Evolutionary conservation across 2,888 invertebrate genomes (phyloP).

Genomic region (Pterobdella sp.): DNA sequence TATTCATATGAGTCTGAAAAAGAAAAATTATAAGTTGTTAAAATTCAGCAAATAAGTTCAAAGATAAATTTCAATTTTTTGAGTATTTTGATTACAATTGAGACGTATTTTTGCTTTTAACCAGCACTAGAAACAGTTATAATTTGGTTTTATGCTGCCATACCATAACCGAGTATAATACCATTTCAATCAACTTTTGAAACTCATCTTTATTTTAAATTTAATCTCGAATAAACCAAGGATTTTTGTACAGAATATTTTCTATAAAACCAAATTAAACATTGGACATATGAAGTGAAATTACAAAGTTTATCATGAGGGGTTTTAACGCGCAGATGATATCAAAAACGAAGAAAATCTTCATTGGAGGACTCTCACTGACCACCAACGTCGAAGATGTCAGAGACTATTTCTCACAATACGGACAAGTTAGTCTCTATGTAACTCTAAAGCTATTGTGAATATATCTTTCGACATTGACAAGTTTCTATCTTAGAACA

Average conservation of each 20-base stretch:
- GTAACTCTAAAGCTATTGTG: not conserved
- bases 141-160: too few species aligned
- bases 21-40: too few species aligned
- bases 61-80: too few species aligned
- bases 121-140: too few species aligned
- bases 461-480: too few species aligned
- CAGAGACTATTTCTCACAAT: conserved; percentile 99
- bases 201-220: not conserved
- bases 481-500: too few species aligned
- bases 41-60: too few species aligned
- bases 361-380: conserved; percentile 97
- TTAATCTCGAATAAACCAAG: not conserved
- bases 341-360: conserved; percentile 96
- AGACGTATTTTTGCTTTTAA: too few species aligned
- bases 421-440: conserved; percentile 74
- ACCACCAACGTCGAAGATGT: conserved; percentile 99
- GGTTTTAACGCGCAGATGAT: conserved; percentile 14
- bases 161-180: too few species aligned
- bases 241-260: not conserved
- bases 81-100: too few species aligned
- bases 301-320: not conserved
- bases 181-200: too few species aligned
- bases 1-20: too few species aligned
- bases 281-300: not conserved
- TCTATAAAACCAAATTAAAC: not conserved